A percentile compares a stretch with the other conserved stretches of the same genome.
Evolutionary conservation across 2,113 vertebrate genomes (phyloP).

Genomic region (Strix uralensis): DNA sequence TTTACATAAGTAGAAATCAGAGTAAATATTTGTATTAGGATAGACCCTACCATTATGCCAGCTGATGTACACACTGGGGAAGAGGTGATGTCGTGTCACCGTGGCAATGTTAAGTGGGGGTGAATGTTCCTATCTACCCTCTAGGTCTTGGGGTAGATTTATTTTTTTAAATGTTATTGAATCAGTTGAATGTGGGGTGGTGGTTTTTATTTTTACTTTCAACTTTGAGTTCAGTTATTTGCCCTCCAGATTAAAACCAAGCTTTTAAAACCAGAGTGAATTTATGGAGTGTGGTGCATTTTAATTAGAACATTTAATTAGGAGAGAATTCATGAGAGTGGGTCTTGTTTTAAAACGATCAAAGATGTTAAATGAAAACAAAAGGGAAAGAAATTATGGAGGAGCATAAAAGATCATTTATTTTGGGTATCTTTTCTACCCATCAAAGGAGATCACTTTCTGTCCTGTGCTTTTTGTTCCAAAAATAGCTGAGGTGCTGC

Average conservation of each 20-base stretch:
- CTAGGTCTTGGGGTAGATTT: neutral
- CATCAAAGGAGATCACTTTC: slow-evolving; percentile 39
- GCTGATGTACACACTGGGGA: neutral
- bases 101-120: neutral
- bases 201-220: neutral
- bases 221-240: slow-evolving; percentile 17
- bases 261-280: slow-evolving; percentile 42
- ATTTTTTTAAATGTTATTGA: neutral
- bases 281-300: slow-evolving; percentile 49
- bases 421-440: slow-evolving; percentile 15
- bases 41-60: neutral
- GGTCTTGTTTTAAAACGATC: slow-evolving; percentile 42
- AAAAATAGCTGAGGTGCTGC: slow-evolving; percentile 47
- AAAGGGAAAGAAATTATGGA: slow-evolving; percentile 2
- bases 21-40: slow-evolving; percentile 35
- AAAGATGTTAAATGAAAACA: slow-evolving; percentile 54
- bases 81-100: neutral
- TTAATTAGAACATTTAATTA: slow-evolving; percentile 65
- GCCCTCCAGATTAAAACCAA: slow-evolving; percentile 44
- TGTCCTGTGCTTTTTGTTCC: slow-evolving; percentile 39
- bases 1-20: slow-evolving; percentile 14
- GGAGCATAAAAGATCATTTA: slow-evolving; percentile 24
- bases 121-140: neutral
- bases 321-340: slow-evolving; percentile 36
- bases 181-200: neutral